Evolutionary conservation across 2,888 invertebrate species (phyloP).

Genomic region (Kuschelorhynchus macadamiae): DNA sequence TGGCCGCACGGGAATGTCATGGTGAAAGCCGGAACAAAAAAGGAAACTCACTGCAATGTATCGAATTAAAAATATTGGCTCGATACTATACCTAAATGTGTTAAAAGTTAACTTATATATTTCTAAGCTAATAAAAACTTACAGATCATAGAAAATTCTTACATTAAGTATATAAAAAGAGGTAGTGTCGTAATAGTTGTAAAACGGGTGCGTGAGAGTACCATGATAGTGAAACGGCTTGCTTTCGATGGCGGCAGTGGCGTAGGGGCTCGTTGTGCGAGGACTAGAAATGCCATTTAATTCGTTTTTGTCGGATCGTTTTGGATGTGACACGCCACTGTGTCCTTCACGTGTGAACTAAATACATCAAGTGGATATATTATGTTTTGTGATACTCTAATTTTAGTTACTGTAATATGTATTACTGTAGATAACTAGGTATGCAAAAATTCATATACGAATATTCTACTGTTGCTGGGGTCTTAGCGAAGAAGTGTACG

Average conservation of each 20-base stretch:
- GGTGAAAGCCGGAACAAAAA: no score
- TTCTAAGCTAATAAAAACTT: constrained; percentile 1
- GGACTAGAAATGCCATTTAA: constrained; percentile 50
- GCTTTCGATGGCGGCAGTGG: no score
- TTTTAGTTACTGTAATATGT: no score
- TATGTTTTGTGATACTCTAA: no score
- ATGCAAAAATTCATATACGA: no score
- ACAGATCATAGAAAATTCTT: background rate
- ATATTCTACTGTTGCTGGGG: no score
- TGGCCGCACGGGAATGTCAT: no score
- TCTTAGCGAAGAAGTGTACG: no score
- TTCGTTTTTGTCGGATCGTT: no score
- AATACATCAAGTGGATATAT: no score
- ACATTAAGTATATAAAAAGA: constrained; percentile 1
- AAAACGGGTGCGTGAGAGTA: constrained; percentile 18
- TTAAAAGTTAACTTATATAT: background rate
- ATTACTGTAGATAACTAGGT: no score
- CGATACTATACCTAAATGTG: background rate
- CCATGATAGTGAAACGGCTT: constrained; percentile 56
- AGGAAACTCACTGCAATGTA: background rate
- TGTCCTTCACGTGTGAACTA: constrained; percentile 1
- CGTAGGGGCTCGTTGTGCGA: constrained; percentile 65
- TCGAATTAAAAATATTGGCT: background rate
- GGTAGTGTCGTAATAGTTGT: constrained; percentile 1
- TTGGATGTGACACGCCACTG: constrained; percentile 15